Base-by-base conservation (phyloP, 2,797 vertebrate genomes). In the Trachops cirrhosus region DNA sequence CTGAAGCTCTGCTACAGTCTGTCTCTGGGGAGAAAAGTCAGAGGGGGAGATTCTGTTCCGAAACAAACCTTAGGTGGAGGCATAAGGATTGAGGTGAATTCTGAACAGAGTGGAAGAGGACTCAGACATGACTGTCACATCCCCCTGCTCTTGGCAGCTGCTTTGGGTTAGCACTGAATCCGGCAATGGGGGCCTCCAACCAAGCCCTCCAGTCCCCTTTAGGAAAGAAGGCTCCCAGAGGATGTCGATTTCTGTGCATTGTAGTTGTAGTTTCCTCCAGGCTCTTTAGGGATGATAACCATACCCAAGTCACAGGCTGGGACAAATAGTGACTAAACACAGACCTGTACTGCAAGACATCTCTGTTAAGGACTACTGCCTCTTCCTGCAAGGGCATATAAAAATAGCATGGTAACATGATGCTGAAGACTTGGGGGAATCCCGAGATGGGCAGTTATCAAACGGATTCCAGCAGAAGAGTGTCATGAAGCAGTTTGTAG, bases 341-440 rank as follows among this genome's bases (percentile, higher is more conserved):
- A 16, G 48, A 16, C 70, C 50, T 26, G 10, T 5, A 21, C 37
- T 9, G 26, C 8, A 22, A 59, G 32, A 7, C 6, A 18, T n/a
- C 7, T 26, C 1, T 12, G 15, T 7, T 19, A 15, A 24, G n/a
- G 9, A 3, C 12, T 10, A 29, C 3, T 3, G 32, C 26, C 6
- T 29, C 37, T 10, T 24, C 59, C 44, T 48, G 34, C 3, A 59
- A 86, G 19, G 34, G 12, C 22, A 32, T 21, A 29, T 14, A 16
- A 29, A 34, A 32, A 5, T 1, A 39, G 12, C 39, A 34, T 0
- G 0, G 21, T 9, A 15, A 21, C 0, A 0, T 0, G 18, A 6
- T 14, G 12, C 7, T 34, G 39, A 79, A 71, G 34, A 62, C 7
- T 50, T 0, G 0, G 16, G 44, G 29, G 4, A 21, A 18, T 18